These are phyloP conservation scores for Trichosurus vulpecula DNA, from an alignment of 2,797 vertebrate species.

Conservation along the genomic window DNA sequence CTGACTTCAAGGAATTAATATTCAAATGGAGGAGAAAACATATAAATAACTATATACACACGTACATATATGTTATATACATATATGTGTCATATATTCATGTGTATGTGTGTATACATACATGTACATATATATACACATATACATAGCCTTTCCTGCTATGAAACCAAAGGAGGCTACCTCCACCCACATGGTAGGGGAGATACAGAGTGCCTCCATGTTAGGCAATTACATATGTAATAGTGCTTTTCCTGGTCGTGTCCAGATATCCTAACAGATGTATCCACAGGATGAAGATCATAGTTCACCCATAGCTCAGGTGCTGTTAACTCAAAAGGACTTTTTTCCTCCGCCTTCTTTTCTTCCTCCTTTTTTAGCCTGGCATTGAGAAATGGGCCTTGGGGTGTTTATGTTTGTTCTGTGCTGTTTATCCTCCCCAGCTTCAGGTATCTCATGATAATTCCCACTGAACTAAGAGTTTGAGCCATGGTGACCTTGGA, in stretches of 20 bases:
- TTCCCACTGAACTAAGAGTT: not conserved
- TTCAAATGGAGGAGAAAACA: not conserved
- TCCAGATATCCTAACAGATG: not conserved
- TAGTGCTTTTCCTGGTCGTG: not conserved
- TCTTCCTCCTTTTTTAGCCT: not conserved
- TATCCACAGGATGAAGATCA: not conserved
- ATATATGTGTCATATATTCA: too few species aligned
- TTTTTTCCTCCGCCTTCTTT: not conserved
- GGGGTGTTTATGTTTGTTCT: not conserved
- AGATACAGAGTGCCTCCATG: not conserved
- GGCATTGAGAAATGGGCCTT: not conserved
- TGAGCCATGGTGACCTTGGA: not conserved
- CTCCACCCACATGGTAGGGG: too few species aligned
- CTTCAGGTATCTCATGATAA: not conserved
- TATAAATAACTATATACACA: not conserved
- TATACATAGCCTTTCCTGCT: too few species aligned
- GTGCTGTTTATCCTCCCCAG: not conserved
- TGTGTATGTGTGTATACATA: not conserved
- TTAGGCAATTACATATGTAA: not conserved
- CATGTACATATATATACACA: not conserved
- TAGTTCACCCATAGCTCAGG: not conserved
- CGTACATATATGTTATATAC: not conserved
- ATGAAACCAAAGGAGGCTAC: too few species aligned
- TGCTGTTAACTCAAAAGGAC: not conserved
- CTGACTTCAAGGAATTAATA: not conserved